Evolutionary conservation across 2,888 invertebrate genomes (phyloP).

Genomic region (Galerucella pusilla): DNA sequence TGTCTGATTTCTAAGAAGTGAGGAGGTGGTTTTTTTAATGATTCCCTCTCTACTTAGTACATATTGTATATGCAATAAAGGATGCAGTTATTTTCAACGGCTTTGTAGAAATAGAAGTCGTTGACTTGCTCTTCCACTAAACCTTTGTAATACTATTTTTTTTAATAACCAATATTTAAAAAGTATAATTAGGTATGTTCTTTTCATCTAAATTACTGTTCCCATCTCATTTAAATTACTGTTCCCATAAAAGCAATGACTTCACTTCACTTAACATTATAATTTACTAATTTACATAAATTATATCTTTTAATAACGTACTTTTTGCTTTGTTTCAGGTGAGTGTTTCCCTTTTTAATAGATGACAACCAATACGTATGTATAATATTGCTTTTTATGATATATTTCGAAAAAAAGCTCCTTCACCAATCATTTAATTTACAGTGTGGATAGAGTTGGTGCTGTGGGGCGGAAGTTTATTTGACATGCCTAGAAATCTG

Average conservation of each 20-base stretch:
- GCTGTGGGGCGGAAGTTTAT: no score
- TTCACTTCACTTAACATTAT: background rate
- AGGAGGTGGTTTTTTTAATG: no score
- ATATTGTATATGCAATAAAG: no score
- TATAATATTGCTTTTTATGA: background rate
- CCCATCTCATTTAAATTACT: background rate
- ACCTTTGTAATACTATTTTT: no score
- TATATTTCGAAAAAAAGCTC: background rate
- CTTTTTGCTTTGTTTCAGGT: constrained; percentile 3
- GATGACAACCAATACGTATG: background rate
- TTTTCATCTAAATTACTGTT: background rate
- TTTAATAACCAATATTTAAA: background rate
- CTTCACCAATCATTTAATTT: no score
- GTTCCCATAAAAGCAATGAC: background rate
- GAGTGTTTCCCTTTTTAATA: background rate
- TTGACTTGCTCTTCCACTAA: no score
- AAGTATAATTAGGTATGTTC: background rate
- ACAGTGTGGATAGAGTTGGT: no score
- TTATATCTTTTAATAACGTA: background rate
- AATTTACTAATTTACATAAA: background rate
- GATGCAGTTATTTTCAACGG: no score
- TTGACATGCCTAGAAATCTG: no score
- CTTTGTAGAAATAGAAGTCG: no score
- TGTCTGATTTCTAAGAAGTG: no score
- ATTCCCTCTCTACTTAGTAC: no score